phyloP scores from a whole-genome alignment of 2,888 invertebrate species.

The Serrognathus titanus region DNA sequence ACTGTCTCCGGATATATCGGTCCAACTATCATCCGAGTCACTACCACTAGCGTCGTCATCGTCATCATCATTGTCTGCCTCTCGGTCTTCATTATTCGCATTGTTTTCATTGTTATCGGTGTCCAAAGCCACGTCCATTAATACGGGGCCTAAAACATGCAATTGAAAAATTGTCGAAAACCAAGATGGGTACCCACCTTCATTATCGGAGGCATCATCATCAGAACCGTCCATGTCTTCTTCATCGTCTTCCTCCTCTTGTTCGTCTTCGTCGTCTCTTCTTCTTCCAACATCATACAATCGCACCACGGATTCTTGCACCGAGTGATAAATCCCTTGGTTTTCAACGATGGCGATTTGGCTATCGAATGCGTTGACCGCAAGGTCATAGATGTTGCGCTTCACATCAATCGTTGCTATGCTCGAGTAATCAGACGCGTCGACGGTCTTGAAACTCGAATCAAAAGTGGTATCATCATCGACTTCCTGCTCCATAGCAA shows the following conservation, averaged over 20 bases:
- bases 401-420: constrained; percentile 95
- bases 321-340: constrained; percentile 75
- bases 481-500: constrained; percentile 69
- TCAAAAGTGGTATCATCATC: constrained; percentile 74
- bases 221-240: constrained; percentile 60
- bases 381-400: constrained; percentile 81
- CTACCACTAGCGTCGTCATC: constrained; percentile 23
- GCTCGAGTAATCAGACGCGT: constrained; percentile 89
- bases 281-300: constrained; percentile 89
- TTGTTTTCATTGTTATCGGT: constrained; percentile 26
- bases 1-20: constrained; percentile 27
- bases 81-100: constrained; percentile 20
- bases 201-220: constrained; percentile 48
- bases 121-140: constrained; percentile 11
- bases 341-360: constrained; percentile 91
- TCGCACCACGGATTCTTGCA: constrained; percentile 86
- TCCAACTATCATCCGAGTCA: constrained; percentile 27
- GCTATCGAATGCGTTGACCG: constrained; percentile 78
- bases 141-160: constrained; percentile 8
- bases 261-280: constrained; percentile 75
- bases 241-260: constrained; percentile 64
- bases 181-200: background rate
- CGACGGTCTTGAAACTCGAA: constrained; percentile 92
- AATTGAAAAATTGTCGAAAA: background rate
- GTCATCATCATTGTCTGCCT: constrained; percentile 18